Conservation (phyloP, 2,797 vertebrate genomes). For the Catharus ustulatus region DNA sequence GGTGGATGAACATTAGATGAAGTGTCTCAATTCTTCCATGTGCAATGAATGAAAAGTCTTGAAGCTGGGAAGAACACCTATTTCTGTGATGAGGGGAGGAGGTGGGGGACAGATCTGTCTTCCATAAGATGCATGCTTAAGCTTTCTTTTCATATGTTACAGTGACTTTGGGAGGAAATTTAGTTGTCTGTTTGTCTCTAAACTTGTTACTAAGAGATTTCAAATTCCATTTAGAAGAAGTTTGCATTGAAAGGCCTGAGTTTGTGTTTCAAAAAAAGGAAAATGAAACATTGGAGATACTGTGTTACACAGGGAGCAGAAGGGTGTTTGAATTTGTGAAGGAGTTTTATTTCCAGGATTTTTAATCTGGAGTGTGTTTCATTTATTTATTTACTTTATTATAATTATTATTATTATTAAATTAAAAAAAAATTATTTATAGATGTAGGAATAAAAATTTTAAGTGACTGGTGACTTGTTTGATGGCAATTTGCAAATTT, state of each 20-base stretch:
- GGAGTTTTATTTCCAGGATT: neutral
- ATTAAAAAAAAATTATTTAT: neutral
- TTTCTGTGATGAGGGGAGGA: neutral
- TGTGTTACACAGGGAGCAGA: neutral
- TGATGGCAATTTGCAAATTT: neutral
- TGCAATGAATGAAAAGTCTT: neutral
- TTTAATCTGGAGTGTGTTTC: neutral
- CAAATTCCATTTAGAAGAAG: constrained; percentile 18
- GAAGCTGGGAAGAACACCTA: neutral
- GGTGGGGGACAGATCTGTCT: neutral
- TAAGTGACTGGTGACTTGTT: neutral
- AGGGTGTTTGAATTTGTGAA: neutral
- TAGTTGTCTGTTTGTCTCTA: neutral
- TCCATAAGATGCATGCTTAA: neutral
- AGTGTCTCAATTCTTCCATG: neutral
- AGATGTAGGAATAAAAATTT: neutral
- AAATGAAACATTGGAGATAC: neutral
- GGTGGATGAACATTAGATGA: neutral
- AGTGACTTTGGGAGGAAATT: neutral
- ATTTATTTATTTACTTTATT: neutral
- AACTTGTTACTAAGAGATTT: neutral
- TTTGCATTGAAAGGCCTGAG: neutral
- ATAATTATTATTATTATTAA: no score
- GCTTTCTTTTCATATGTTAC: neutral
- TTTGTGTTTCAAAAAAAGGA: neutral